Evolutionary conservation across 2,888 invertebrate species (phyloP).

Genomic region (Seira sanloemensis): DNA sequence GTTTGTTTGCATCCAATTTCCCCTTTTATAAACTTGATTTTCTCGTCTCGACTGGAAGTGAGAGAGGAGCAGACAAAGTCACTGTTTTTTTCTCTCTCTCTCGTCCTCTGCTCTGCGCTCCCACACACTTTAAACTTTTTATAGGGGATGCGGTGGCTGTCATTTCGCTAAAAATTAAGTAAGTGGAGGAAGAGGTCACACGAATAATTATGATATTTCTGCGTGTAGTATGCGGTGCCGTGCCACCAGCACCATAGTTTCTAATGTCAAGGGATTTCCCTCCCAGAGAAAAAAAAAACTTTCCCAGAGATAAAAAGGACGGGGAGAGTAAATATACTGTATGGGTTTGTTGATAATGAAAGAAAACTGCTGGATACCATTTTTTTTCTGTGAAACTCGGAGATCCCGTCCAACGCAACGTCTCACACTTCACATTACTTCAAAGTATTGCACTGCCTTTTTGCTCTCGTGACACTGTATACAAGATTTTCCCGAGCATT

Average conservation of each 20-base stretch:
- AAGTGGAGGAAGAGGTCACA: conserved; percentile 42
- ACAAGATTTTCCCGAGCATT: not conserved
- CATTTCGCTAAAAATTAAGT: not conserved
- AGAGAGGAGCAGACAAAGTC: not conserved
- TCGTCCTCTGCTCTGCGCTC: no score
- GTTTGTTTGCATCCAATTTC: not conserved
- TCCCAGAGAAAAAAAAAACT: no score
- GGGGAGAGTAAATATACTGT: conserved; percentile 61
- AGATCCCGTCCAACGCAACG: no score
- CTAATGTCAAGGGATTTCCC: conserved; percentile 61
- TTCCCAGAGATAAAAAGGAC: conserved; percentile 60
- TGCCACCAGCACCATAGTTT: conserved; percentile 49
- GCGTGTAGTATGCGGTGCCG: not conserved
- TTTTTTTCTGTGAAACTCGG: conserved; percentile 35
- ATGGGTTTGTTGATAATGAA: conserved; percentile 66
- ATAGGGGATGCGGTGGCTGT: not conserved
- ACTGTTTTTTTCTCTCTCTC: no score
- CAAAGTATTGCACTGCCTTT: not conserved
- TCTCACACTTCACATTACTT: not conserved
- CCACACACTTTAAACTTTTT: not conserved
- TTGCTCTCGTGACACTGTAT: not conserved
- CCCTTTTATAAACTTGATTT: not conserved
- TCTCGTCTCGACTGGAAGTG: not conserved
- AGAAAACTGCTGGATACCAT: conserved; percentile 63
- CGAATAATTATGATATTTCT: conserved; percentile 65